A percentile compares a stretch with the other conserved stretches of the same genome.
Evolutionary conservation across 2,888 invertebrate species (phyloP).

Genomic region (Drosophila meridionalis): DNA sequence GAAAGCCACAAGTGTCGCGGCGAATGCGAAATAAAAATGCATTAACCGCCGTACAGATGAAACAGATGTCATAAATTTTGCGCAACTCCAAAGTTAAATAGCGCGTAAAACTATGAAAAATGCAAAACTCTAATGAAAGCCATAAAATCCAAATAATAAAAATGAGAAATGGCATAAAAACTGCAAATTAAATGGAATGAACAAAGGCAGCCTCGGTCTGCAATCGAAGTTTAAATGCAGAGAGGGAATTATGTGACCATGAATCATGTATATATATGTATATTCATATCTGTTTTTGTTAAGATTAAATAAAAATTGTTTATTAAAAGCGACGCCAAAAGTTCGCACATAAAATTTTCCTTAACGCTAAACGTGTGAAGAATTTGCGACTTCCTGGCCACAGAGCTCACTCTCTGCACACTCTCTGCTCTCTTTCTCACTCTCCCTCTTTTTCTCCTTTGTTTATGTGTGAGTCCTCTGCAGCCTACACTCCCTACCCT

Average conservation of each 20-base stretch:
- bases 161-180: conserved; percentile 14
- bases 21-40: conserved; percentile 15
- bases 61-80: conserved; percentile 34
- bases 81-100: conserved; percentile 43
- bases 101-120: conserved; percentile 41
- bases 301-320: conserved; percentile 31
- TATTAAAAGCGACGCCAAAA: conserved; percentile 53
- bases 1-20: conserved; percentile 21
- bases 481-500: too few relatives aligned
- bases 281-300: too few relatives aligned
- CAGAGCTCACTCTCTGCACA: not conserved
- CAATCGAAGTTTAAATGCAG: not conserved
- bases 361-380: conserved; percentile 65
- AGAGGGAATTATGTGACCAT: not conserved
- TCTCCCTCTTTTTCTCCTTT: not conserved
- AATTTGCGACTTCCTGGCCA: conserved; percentile 36
- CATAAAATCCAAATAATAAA: conserved; percentile 14
- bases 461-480: not conserved
- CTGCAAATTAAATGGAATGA: conserved; percentile 27
- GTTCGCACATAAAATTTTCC: conserved; percentile 59
- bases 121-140: conserved; percentile 51
- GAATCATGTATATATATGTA: not conserved
- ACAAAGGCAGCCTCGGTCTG: not conserved
- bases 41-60: conserved; percentile 9
- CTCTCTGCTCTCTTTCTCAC: too few relatives aligned